A percentile compares a stretch with the other conserved stretches of the same genome.
phyloP scores from a whole-genome alignment of 2,888 invertebrate species.

The Tetrapedia diversipes region DNA sequence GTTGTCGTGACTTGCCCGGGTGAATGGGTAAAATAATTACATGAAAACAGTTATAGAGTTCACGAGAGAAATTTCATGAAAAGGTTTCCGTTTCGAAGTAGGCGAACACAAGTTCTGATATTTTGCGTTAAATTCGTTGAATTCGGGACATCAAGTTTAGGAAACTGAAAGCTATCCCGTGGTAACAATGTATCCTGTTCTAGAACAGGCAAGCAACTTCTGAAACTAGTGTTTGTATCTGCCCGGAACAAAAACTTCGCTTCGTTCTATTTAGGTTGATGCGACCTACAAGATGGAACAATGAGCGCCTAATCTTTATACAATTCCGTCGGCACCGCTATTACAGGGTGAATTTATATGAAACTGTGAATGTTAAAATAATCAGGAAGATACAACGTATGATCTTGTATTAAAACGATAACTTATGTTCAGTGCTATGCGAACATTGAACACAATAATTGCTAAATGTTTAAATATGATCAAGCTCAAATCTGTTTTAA shows the following conservation, averaged over 20 bases:
- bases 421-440: too few species aligned
- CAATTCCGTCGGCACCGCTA: not conserved
- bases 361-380: too few species aligned
- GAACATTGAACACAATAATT: too few species aligned
- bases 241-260: conserved; percentile 20
- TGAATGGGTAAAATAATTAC: too few species aligned
- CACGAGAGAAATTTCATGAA: not conserved
- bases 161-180: not conserved
- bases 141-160: conserved; percentile 13
- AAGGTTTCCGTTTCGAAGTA: not conserved
- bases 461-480: too few species aligned
- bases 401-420: too few species aligned
- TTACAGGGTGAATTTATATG: not conserved
- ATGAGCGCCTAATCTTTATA: not conserved
- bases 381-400: too few species aligned
- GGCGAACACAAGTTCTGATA: not conserved
- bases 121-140: not conserved
- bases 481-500: too few species aligned
- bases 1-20: too few species aligned
- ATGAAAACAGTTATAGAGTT: too few species aligned
- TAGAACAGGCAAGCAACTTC: conserved; percentile 8
- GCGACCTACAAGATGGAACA: not conserved
- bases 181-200: not conserved
- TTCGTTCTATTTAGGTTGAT: not conserved
- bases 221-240: not conserved